phyloP scores from a whole-genome alignment of 1,140 invertebrate species.

The Homalodisca vitripennis region DNA sequence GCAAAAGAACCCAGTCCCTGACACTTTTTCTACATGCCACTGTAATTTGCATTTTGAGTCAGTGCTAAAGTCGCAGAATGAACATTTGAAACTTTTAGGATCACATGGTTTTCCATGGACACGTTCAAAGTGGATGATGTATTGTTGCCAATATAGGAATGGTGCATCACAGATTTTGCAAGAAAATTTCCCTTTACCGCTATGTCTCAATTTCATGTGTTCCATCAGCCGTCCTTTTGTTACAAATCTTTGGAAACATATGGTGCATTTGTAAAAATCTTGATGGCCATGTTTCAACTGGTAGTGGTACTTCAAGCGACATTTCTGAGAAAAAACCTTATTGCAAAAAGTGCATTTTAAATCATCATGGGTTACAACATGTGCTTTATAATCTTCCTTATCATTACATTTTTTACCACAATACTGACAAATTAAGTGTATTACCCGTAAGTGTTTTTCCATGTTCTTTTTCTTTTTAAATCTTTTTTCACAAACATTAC shows the following conservation, averaged over 20 bases:
- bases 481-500: slow-evolving; percentile 19
- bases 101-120: neutral
- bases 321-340: slow-evolving; percentile 8
- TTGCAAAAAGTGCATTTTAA: neutral
- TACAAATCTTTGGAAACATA: slow-evolving; percentile 15
- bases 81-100: neutral
- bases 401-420: slow-evolving; percentile 4
- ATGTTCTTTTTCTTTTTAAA: slow-evolving; percentile 15
- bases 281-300: slow-evolving; percentile 14
- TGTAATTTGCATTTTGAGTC: neutral
- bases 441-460: neutral
- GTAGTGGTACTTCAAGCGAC: slow-evolving; percentile 9
- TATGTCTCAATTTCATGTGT: slow-evolving; percentile 8
- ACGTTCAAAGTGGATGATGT: neutral
- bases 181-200: neutral
- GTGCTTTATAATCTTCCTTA: neutral
- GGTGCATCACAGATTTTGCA: slow-evolving; percentile 1
- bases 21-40: slow-evolving; percentile 15
- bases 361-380: neutral
- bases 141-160: neutral
- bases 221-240: neutral
- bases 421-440: slow-evolving; percentile 17
- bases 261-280: slow-evolving; percentile 14
- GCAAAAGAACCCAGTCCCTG: slow-evolving; percentile 6
- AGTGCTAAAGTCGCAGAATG: slow-evolving; percentile 19